Evolutionary conservation across 2,113 vertebrate species (phyloP).

Genomic region (Cyphomyrus plagiostoma): DNA sequence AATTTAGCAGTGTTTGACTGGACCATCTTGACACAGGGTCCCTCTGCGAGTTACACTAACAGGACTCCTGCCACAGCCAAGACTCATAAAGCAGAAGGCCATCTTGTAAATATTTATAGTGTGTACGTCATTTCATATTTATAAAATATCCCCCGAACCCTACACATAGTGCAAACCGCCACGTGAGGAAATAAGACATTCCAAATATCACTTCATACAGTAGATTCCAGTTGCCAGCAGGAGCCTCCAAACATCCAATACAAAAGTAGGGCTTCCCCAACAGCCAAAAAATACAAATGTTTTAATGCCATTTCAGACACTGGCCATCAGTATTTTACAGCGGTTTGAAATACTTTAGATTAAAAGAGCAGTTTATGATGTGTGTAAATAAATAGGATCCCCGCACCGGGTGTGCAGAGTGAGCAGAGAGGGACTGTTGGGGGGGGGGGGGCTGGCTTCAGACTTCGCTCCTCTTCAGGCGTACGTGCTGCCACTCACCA

Average conservation of each 20-base stretch:
- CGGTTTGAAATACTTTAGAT: slow-evolving; percentile 22
- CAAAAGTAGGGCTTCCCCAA: neutral
- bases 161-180: slow-evolving; percentile 55
- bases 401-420: slow-evolving; percentile 56
- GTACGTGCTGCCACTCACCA: slow-evolving; percentile 78
- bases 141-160: slow-evolving; percentile 38
- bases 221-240: neutral
- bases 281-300: neutral
- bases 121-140: slow-evolving; percentile 35
- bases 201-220: slow-evolving; percentile 19
- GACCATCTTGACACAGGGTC: neutral
- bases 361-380: slow-evolving; percentile 29
- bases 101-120: slow-evolving; percentile 22
- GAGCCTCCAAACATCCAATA: neutral
- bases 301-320: slow-evolving; percentile 28
- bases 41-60: neutral
- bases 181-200: slow-evolving; percentile 44
- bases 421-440: slow-evolving; percentile 21
- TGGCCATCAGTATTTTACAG: slow-evolving; percentile 33
- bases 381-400: slow-evolving; percentile 39
- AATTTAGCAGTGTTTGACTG: neutral
- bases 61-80: slow-evolving; percentile 52
- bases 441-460: slow-evolving; percentile 26
- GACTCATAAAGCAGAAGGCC: slow-evolving; percentile 20
- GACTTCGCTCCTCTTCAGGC: slow-evolving; percentile 58